These are phyloP conservation scores for Peromyscus leucopus DNA, from an alignment of 2,113 vertebrate species.

Conservation along the genomic window DNA sequence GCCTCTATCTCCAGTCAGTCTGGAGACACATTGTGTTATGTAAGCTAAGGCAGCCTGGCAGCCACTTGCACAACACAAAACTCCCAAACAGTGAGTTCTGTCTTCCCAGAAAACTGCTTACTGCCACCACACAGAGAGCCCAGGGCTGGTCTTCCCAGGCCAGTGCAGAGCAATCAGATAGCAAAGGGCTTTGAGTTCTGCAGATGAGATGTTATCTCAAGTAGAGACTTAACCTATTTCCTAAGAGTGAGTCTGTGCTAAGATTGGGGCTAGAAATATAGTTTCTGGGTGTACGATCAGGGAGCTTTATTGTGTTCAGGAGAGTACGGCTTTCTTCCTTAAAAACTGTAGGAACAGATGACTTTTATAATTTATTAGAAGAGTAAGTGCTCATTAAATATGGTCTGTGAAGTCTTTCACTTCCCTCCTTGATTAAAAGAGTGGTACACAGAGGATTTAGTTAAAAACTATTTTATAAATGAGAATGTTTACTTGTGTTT, in stretches of 20 bases:
- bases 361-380: slow-evolving; percentile 57
- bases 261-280: slow-evolving; percentile 47
- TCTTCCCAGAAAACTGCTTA: slow-evolving; percentile 26
- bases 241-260: slow-evolving; percentile 27
- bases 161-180: not conserved
- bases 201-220: slow-evolving; percentile 55
- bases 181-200: slow-evolving; percentile 55
- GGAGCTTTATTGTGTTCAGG: slow-evolving; percentile 50
- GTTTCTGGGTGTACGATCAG: not conserved
- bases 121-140: not conserved
- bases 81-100: not conserved
- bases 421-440: slow-evolving; percentile 43
- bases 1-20: not conserved
- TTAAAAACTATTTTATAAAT: slow-evolving; percentile 64
- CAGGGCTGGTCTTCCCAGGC: slow-evolving; percentile 5
- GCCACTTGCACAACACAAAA: not conserved
- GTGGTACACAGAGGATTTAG: slow-evolving; percentile 27
- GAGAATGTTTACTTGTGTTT: slow-evolving; percentile 52
- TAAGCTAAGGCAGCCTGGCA: not conserved
- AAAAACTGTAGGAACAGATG: slow-evolving; percentile 26
- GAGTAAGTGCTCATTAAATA: slow-evolving; percentile 30
- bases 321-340: slow-evolving; percentile 11
- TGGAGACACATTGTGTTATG: not conserved
- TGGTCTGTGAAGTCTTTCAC: slow-evolving; percentile 22
- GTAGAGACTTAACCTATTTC: slow-evolving; percentile 17